A percentile compares a stretch with the other conserved stretches of the same genome.
Conservation (phyloP, 1,140 invertebrate species). For the Piezodorus guildinii region DNA sequence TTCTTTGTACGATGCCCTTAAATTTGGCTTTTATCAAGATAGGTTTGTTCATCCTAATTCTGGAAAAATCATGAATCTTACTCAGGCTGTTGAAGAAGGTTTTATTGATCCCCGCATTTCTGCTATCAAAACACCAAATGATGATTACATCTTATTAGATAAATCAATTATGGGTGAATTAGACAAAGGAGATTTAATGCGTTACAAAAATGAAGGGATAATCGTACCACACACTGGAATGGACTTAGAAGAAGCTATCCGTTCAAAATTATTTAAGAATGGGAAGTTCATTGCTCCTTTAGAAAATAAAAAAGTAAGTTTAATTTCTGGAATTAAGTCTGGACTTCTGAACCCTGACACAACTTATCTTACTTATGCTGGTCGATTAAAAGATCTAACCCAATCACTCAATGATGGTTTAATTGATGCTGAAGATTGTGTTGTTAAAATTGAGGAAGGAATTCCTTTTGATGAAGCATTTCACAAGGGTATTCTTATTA, state of each 20-base stretch:
- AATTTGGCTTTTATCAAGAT: constrained; percentile 40
- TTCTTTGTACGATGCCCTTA: constrained; percentile 65
- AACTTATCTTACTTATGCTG: constrained; percentile 34
- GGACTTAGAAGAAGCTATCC: constrained; percentile 64
- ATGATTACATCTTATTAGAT: background rate
- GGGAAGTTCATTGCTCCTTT: constrained; percentile 68
- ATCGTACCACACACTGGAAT: constrained; percentile 61
- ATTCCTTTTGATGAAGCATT: constrained; percentile 52
- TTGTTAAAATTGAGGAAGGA: constrained; percentile 54
- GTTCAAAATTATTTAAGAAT: constrained; percentile 60
- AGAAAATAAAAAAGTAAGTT: constrained; percentile 53
- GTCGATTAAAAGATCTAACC: constrained; percentile 34
- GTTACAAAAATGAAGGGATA: constrained; percentile 56
- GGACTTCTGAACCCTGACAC: constrained; percentile 65
- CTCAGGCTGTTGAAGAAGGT: constrained; percentile 17
- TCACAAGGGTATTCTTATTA: constrained; percentile 34
- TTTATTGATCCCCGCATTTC: constrained; percentile 20
- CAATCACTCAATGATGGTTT: constrained; percentile 67
- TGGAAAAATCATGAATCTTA: constrained; percentile 15
- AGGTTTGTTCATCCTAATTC: constrained; percentile 14
- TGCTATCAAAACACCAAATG: constrained; percentile 37
- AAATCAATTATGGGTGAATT: background rate
- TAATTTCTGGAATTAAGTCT: constrained; percentile 55
- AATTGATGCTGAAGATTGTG: constrained; percentile 61
- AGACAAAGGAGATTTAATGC: constrained; percentile 37